phyloP scores from a whole-genome alignment of 2,797 vertebrate species.

The Urosaurus nigricauda region DNA sequence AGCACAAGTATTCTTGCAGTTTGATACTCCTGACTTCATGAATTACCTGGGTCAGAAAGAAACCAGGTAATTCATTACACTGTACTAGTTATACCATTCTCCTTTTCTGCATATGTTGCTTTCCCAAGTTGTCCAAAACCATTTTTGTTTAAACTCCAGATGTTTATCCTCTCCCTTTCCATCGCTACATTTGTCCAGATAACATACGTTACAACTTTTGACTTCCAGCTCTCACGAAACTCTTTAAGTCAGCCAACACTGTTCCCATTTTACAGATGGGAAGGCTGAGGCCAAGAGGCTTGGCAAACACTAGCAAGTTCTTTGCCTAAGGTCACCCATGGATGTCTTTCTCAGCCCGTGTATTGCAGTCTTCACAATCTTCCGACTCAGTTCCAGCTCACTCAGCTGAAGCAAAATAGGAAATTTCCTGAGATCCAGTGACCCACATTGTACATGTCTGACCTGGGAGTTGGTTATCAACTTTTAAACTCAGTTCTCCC shows the following conservation, averaged over 20 bases:
- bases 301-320: background rate
- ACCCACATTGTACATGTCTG: background rate
- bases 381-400: too few relatives aligned
- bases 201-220: background rate
- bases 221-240: background rate
- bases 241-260: background rate
- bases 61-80: background rate
- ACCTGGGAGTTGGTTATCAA: background rate
- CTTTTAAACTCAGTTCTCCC: background rate
- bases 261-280: conserved; percentile 10
- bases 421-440: too few relatives aligned
- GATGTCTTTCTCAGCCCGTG: background rate
- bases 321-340: background rate
- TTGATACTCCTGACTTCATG: background rate
- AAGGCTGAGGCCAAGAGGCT: background rate
- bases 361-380: background rate
- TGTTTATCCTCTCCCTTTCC: background rate
- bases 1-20: background rate
- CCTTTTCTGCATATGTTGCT: background rate
- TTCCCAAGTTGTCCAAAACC: background rate
- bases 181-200: background rate
- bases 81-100: background rate
- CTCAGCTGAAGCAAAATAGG: too few relatives aligned
- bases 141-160: too few relatives aligned
- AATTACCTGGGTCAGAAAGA: too few relatives aligned